Percentiles rank a stretch among this genome's conserved stretches.
These are phyloP conservation scores for Chrysodeixis includens DNA, from an alignment of 2,888 invertebrate species.

Conservation along the genomic window DNA sequence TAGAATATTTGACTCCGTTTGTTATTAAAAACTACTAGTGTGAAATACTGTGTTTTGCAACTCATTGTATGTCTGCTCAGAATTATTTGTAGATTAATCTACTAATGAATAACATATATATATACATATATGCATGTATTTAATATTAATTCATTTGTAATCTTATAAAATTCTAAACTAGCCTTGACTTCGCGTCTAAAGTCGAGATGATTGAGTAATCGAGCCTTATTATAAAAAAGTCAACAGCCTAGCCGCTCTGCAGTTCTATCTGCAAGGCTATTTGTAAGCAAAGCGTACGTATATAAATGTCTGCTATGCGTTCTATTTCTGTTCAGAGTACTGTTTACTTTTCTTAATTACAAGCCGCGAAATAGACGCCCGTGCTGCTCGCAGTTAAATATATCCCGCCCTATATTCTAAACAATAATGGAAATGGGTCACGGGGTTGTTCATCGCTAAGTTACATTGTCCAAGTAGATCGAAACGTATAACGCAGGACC, in stretches of 20 bases:
- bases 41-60: too few species aligned
- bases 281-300: conserved; percentile 48
- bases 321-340: conserved; percentile 72
- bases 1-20: too few species aligned
- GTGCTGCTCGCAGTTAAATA: conserved; percentile 80
- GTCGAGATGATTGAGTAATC: neutral
- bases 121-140: too few species aligned
- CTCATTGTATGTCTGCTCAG: too few species aligned
- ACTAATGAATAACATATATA: neutral
- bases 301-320: conserved; percentile 61
- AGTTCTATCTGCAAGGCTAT: conserved; percentile 43
- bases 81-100: too few species aligned
- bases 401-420: conserved; percentile 82
- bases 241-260: conserved; percentile 24
- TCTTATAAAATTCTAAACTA: neutral
- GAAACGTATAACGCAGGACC: conserved; percentile 10
- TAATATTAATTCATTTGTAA: neutral
- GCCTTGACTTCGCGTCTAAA: neutral
- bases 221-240: conserved; percentile 9
- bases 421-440: conserved; percentile 81
- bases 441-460: conserved; percentile 67
- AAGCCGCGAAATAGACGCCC: conserved; percentile 75
- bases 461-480: conserved; percentile 9
- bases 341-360: conserved; percentile 83
- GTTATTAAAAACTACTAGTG: too few species aligned